Percentiles rank a stretch among this genome's conserved stretches.
Conservation (phyloP, 2,113 vertebrate genomes). For the Cyrtonyx montezumae region DNA sequence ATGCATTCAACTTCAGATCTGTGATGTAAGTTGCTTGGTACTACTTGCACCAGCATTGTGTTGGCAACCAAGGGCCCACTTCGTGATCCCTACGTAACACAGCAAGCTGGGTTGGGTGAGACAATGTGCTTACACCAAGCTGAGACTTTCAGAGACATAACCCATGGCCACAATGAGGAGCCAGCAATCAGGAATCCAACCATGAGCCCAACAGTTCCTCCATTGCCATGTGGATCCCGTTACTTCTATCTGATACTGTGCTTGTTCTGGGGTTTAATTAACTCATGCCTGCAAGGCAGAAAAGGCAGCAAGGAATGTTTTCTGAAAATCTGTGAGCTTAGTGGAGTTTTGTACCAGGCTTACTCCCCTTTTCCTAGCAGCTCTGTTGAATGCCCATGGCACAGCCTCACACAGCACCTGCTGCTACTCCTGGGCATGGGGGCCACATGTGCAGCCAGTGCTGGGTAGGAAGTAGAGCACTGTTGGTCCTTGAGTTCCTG, state of each 20-base stretch:
- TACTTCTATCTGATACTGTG: neutral
- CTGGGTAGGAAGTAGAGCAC: neutral
- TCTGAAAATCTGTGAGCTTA: accelerated
- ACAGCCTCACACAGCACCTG: neutral
- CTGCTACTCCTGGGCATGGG: accelerated
- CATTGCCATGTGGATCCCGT: neutral
- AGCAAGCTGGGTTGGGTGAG: neutral
- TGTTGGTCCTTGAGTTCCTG: accelerated
- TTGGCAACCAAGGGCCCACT: conserved; percentile 34
- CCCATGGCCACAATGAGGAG: neutral
- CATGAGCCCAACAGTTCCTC: neutral
- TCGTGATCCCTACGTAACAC: conserved; percentile 23
- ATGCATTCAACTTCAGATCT: conserved; percentile 17
- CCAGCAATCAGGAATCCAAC: neutral
- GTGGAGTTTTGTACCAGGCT: neutral
- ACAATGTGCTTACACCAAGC: neutral
- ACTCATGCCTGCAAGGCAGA: neutral
- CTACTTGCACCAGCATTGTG: neutral
- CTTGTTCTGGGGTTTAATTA: neutral
- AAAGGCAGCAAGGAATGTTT: neutral
- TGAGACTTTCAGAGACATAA: conserved; percentile 6
- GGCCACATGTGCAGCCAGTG: accelerated
- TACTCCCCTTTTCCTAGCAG: neutral
- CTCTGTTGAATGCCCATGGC: neutral
- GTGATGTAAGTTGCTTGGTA: conserved; percentile 6